A percentile compares a stretch with the other conserved stretches of the same genome.
Evolutionary conservation across 2,113 vertebrate species (phyloP).

Genomic region (Mohoua ochrocephala): DNA sequence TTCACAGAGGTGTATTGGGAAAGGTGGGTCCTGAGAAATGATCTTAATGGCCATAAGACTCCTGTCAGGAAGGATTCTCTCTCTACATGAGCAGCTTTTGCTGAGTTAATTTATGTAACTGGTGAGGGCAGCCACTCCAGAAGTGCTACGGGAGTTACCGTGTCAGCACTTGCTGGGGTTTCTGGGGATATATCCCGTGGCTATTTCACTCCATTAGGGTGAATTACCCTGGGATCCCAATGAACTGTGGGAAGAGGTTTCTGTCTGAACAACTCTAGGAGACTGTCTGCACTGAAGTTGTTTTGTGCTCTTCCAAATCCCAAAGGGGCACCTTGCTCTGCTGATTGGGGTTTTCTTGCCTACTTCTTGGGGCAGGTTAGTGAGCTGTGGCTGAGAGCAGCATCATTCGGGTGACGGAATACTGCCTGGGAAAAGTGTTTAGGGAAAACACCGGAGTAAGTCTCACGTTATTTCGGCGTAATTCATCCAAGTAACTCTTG

Average conservation of each 20-base stretch:
- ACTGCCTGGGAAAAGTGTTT: neutral
- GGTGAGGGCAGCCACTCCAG: neutral
- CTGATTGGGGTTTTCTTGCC: neutral
- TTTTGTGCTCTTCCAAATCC: neutral
- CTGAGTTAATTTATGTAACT: neutral
- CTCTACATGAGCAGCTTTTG: neutral
- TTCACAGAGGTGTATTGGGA: neutral
- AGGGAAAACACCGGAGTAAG: neutral
- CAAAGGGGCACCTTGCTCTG: neutral
- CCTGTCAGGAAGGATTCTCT: neutral
- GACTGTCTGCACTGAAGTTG: neutral
- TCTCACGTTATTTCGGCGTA: neutral
- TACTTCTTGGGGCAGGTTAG: neutral
- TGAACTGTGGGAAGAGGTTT: neutral
- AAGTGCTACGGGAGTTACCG: accelerated
- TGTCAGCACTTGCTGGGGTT: slow-evolving; percentile 29
- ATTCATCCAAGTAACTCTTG: neutral
- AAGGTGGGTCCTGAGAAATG: neutral
- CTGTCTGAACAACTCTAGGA: neutral
- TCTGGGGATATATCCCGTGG: neutral
- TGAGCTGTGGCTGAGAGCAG: neutral
- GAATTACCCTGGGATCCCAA: neutral
- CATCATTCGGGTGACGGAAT: neutral
- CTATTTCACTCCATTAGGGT: neutral
- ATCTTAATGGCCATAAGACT: neutral